These are phyloP conservation scores for Melanogrammus aeglefinus DNA, from an alignment of 2,797 vertebrate species.

Conservation along the genomic window DNA sequence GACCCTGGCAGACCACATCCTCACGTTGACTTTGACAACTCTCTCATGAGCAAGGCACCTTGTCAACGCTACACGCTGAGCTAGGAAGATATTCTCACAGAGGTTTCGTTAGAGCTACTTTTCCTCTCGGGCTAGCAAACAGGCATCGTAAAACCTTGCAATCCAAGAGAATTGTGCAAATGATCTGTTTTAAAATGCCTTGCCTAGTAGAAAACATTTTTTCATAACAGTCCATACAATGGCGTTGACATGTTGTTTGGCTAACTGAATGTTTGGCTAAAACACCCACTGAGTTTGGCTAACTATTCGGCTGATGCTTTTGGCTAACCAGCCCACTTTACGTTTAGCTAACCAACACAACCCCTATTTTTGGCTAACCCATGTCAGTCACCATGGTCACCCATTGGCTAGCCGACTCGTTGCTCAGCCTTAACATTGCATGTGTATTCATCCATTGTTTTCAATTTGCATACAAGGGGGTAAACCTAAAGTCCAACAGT, in stretches of 20 bases:
- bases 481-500: too few relatives aligned
- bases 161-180: not conserved
- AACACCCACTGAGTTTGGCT: not conserved
- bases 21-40: not conserved
- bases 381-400: too few relatives aligned
- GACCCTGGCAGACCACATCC: not conserved
- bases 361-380: too few relatives aligned
- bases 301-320: not conserved
- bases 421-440: too few relatives aligned
- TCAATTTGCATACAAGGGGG: too few relatives aligned
- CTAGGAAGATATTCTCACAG: not conserved
- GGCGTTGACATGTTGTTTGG: not conserved
- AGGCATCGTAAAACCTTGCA: not conserved
- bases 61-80: not conserved
- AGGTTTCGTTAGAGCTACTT: not conserved
- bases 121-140: not conserved
- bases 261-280: not conserved
- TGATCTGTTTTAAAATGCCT: not conserved
- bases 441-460: too few relatives aligned
- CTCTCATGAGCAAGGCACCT: conserved; percentile 1
- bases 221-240: not conserved
- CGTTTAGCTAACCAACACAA: too few relatives aligned
- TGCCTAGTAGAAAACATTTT: not conserved
- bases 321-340: not conserved
- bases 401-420: too few relatives aligned